Conservation (phyloP, 2,888 invertebrate species). For the Nematopogon swammerdamellus region DNA sequence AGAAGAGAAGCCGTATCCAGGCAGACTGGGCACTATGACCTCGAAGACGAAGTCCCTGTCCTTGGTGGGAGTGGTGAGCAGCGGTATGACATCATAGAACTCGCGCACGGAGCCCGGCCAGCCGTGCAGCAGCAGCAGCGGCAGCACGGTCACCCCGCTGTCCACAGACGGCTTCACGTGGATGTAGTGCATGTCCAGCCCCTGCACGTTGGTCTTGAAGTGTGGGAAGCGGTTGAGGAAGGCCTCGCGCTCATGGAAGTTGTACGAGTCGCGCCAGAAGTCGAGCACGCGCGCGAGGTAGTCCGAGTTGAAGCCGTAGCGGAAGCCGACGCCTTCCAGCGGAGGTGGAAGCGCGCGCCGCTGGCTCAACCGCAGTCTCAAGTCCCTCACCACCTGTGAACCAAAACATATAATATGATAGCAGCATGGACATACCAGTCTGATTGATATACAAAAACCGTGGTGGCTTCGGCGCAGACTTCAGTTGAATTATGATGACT, state of each 20-base stretch:
- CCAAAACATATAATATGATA: neutral
- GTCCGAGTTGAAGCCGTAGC: constrained; percentile 78
- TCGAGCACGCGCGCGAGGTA: constrained; percentile 61
- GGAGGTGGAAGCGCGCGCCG: constrained; percentile 42
- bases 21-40: constrained; percentile 55
- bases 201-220: constrained; percentile 73
- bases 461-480: too few relatives aligned
- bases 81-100: constrained; percentile 73
- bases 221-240: constrained; percentile 72
- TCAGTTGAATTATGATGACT: too few relatives aligned
- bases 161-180: constrained; percentile 56
- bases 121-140: constrained; percentile 75
- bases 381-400: constrained; percentile 31
- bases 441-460: too few relatives aligned
- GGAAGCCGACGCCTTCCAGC: constrained; percentile 68
- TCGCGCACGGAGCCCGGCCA: constrained; percentile 91
- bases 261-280: constrained; percentile 77
- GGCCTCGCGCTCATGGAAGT: constrained; percentile 58
- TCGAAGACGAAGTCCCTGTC: constrained; percentile 55
- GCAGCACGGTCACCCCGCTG: constrained; percentile 36
- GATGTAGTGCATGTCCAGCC: constrained; percentile 71
- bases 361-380: constrained; percentile 26
- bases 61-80: constrained; percentile 47
- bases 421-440: too few relatives aligned
- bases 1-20: constrained; percentile 48